Base-by-base conservation (phyloP, 2,888 invertebrate genomes). In the Euplagia quadripunctaria region DNA sequence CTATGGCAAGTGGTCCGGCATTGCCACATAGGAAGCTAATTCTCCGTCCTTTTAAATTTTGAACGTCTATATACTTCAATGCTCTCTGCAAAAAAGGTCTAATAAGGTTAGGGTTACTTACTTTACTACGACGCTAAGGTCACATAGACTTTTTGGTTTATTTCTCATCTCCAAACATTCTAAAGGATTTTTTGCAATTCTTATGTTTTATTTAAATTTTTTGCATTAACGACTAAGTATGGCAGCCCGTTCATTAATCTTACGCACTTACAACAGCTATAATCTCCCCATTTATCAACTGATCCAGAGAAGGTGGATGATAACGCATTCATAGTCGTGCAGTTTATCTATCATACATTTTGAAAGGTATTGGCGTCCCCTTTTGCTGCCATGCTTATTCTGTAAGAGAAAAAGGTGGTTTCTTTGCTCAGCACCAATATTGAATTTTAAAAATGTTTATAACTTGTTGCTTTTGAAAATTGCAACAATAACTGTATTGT, bases 21-120 rank as follows among this genome's bases (percentile, higher is more conserved):
- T 97, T 97, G 20, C 98, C 98, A 84, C 98, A 97, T 42, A 98
- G 90, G 90, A 98, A 98, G 64, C 97, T 97, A 66, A 97, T 95
- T 79, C 96, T 88, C 42, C 84, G 88, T 4, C 91, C 92, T 86
- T 91, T 94, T 43, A 94, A 79, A 73, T 87, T 86, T 58, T 92
- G 86, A 68, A 94, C 76, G 70, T 92, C 83, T 73, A 95, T 77
- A 74, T 91, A 95, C 69, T 90, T 80, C 76, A 91, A 78, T 64
- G 93, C 92, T 68, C 74, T 85, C 95, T 95, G 85, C 4, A 70
- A 51, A 69, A 61, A 58, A 20, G 20, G n/a, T 20, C 12, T 67
- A 51, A 17, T 52, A 3, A 41, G 20, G 11, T 20, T 58, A 58
- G 31, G 31, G 11, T 31, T n/a, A 17, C 16, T 2, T 31, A 31